phyloP scores from a whole-genome alignment of 2,888 invertebrate genomes.

The Oxyscelio sp. region DNA sequence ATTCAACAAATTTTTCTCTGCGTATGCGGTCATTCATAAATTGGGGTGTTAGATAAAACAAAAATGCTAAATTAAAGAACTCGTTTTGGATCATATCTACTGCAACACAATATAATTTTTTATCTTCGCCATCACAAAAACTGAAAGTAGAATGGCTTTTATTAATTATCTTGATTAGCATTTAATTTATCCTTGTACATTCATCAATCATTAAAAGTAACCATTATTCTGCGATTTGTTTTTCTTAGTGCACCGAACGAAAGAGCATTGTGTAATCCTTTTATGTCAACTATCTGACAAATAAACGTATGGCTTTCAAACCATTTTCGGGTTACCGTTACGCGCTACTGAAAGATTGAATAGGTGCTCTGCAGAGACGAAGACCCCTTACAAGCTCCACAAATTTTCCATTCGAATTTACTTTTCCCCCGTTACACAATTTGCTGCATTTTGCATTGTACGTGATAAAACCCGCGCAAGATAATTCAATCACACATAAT shows the following conservation, averaged over 20 bases:
- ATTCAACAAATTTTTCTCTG: no score
- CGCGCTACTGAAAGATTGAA: conserved; percentile 42
- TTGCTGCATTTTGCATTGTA: conserved; percentile 22
- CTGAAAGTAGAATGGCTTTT: no score
- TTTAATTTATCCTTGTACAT: no score
- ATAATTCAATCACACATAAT: not conserved
- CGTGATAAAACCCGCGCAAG: not conserved
- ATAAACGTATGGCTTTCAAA: conserved; percentile 31
- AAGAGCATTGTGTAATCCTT: conserved; percentile 28
- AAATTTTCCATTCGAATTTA: conserved; percentile 44
- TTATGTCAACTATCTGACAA: conserved; percentile 37
- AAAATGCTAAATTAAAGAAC: no score
- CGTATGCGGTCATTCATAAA: no score
- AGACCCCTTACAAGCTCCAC: conserved; percentile 18
- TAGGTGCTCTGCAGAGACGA: conserved; percentile 19
- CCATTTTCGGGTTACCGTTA: conserved; percentile 51
- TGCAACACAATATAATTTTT: no score
- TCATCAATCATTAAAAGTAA: no score
- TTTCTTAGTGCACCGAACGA: not conserved
- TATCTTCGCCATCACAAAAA: no score
- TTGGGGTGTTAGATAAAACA: no score
- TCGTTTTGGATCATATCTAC: no score
- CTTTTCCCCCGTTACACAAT: conserved; percentile 10
- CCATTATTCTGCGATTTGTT: conserved; percentile 21
- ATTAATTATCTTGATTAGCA: no score